phyloP scores from a whole-genome alignment of 35 echinoderm and acorn worm species.

The Chiridota heheva region DNA sequence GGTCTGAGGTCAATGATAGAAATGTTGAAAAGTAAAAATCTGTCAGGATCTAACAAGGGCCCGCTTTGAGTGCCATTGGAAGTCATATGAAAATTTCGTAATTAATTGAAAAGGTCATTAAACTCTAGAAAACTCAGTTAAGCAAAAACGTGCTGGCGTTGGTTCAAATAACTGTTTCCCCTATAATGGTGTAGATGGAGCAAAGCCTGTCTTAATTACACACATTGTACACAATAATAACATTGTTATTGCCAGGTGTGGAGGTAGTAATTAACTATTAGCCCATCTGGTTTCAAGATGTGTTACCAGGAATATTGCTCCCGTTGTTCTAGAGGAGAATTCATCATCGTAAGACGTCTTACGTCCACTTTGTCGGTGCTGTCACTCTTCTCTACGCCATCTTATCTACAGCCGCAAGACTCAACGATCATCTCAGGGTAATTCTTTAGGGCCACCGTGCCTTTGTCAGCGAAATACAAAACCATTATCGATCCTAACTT shows the following conservation, averaged over 20 bases:
- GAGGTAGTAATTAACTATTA: background rate
- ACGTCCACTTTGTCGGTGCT: background rate
- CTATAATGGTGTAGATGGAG: too few species aligned
- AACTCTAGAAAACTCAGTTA: too few species aligned
- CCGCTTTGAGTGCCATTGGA: too few species aligned
- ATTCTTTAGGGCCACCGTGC: background rate
- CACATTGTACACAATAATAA: background rate
- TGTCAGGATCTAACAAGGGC: too few species aligned
- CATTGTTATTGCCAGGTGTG: background rate
- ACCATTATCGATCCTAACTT: conserved; percentile 7
- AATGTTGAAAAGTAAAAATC: too few species aligned
- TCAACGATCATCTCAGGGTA: conserved; percentile 15
- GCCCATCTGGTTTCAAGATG: background rate
- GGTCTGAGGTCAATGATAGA: too few species aligned
- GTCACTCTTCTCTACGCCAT: background rate
- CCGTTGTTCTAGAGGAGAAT: background rate
- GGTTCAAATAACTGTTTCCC: too few species aligned
- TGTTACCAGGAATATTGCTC: background rate
- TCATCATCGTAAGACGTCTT: too few species aligned
- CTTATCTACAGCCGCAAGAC: conserved; percentile 16
- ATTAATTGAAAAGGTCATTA: too few species aligned
- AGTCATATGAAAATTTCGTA: too few species aligned
- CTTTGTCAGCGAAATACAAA: conserved; percentile 17
- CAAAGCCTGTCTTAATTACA: background rate
- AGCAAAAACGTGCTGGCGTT: too few species aligned